Conservation (phyloP, 2,888 invertebrate species). For the Drosophila nr. fundita region DNA sequence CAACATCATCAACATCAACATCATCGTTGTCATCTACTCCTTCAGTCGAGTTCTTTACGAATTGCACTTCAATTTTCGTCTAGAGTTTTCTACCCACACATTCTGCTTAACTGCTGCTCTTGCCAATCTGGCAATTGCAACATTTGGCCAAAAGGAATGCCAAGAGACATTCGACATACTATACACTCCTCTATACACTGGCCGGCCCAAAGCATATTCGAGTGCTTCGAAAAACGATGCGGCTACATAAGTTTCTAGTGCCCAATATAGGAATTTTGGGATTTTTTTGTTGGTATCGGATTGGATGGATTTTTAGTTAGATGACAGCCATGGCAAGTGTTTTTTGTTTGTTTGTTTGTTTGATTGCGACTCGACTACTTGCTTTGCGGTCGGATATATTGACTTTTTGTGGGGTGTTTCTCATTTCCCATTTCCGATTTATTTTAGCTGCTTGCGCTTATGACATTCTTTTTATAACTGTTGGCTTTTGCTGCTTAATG, state of each 20-base stretch:
- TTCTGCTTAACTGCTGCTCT: neutral
- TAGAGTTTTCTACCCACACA: neutral
- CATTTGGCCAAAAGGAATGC: constrained; percentile 30
- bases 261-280: constrained; percentile 1
- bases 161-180: constrained; percentile 10
- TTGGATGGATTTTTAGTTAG: constrained; percentile 14
- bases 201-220: constrained; percentile 14
- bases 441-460: constrained; percentile 34
- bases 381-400: constrained; percentile 28
- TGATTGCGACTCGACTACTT: constrained; percentile 1
- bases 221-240: constrained; percentile 29
- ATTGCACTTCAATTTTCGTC: constrained; percentile 51
- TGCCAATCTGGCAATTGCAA: constrained; percentile 9
- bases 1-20: neutral
- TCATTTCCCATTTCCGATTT: constrained; percentile 3
- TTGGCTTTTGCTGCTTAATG: constrained; percentile 48
- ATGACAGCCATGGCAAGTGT: constrained; percentile 19
- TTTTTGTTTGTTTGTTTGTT: constrained; percentile 30
- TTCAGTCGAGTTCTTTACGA: constrained; percentile 40
- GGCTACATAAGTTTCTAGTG: constrained; percentile 15
- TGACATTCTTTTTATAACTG: constrained; percentile 46
- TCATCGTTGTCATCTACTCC: constrained; percentile 8
- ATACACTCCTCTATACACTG: neutral
- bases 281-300: neutral
- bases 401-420: neutral